phyloP scores from a whole-genome alignment of 2,113 vertebrate species.

The Zosterops borbonicus region DNA sequence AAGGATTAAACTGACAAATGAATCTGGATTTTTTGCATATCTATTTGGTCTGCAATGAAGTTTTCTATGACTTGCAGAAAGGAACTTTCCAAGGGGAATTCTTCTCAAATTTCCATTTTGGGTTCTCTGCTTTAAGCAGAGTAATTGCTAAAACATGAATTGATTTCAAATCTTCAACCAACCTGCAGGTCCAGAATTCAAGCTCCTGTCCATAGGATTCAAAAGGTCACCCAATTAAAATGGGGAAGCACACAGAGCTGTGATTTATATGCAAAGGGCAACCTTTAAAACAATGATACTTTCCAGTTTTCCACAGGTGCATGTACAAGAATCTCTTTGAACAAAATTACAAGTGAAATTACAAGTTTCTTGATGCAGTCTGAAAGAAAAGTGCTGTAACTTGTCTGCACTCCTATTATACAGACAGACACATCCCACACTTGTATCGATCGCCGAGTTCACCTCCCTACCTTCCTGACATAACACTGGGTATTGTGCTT shows the following conservation, averaged over 20 bases:
- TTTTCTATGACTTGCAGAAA: not conserved
- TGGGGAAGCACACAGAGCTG: conserved; percentile 60
- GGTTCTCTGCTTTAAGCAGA: conserved; percentile 7
- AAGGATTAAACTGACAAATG: conserved; percentile 23
- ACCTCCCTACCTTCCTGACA: not conserved
- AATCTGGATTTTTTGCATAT: not conserved
- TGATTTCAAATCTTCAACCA: conserved; percentile 70
- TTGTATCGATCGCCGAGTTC: accelerated
- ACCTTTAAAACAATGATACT: conserved; percentile 68
- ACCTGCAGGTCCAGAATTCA: conserved; percentile 71
- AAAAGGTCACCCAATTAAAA: conserved; percentile 81
- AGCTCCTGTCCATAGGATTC: conserved; percentile 68
- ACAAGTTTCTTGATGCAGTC: conserved; percentile 38
- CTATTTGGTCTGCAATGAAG: not conserved
- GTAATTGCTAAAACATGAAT: conserved; percentile 47
- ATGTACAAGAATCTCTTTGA: conserved; percentile 44
- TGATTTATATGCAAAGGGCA: conserved; percentile 78
- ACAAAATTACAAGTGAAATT: conserved; percentile 45
- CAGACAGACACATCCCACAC: not conserved
- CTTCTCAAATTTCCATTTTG: not conserved
- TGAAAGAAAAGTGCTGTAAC: conserved; percentile 33
- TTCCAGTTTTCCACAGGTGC: conserved; percentile 57
- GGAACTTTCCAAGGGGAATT: not conserved
- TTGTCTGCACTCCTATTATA: conserved; percentile 10
- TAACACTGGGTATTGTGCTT: not conserved